These are phyloP conservation scores for Macroglossus sobrinus DNA, from an alignment of 2,113 vertebrate genomes.

Conservation along the genomic window DNA sequence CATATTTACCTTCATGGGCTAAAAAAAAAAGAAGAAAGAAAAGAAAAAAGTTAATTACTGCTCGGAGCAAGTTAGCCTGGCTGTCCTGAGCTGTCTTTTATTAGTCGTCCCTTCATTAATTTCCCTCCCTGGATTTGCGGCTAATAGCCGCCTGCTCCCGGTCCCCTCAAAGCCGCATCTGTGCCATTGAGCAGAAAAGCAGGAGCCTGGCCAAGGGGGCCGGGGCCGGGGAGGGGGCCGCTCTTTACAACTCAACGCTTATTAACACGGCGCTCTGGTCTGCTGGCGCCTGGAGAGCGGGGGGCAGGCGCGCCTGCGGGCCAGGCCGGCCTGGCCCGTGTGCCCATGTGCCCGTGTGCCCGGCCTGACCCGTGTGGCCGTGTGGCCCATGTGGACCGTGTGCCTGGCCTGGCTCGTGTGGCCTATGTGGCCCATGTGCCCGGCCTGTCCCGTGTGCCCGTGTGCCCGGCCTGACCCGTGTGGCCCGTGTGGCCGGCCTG, in stretches of 20 bases:
- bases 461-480: no score
- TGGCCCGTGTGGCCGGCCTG: no score
- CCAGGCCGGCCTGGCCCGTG: no score
- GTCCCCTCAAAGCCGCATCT: constrained; percentile 88
- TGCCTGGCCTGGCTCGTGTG: no score
- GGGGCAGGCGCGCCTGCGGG: no score
- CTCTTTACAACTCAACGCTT: constrained; percentile 85
- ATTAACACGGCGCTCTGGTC: constrained; percentile 83
- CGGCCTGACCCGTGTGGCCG: no score
- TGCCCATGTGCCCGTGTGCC: no score
- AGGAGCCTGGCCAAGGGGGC: constrained; percentile 80
- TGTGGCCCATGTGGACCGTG: no score
- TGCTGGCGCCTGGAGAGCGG: background rate
- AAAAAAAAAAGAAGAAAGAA: constrained; percentile 72
- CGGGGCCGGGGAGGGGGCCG: constrained; percentile 54
- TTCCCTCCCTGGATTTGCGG: constrained; percentile 87
- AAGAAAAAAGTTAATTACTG: constrained; percentile 88
- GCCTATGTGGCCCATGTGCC: no score
- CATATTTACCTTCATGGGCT: constrained; percentile 87
- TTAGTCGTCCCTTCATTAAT: constrained; percentile 88
- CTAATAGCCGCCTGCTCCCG: constrained; percentile 85
- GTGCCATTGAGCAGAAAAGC: constrained; percentile 85
- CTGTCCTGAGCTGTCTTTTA: constrained; percentile 87
- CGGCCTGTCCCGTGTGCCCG: no score
- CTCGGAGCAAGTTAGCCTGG: constrained; percentile 85